Conservation (phyloP, 2,888 invertebrate genomes). For the Allophyes oxyacanthae region DNA sequence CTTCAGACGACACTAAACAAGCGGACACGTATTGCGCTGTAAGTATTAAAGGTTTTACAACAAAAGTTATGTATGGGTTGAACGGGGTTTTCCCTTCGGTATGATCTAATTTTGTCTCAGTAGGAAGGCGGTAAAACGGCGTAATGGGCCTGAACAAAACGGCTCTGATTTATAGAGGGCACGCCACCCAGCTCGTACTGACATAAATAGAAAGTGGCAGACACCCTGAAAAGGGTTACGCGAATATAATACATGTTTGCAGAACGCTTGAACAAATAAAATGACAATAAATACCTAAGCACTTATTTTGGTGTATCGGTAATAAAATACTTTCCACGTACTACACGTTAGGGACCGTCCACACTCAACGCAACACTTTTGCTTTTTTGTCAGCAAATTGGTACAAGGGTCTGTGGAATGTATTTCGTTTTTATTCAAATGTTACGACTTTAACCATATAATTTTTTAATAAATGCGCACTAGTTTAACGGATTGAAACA, state of each 20-base stretch:
- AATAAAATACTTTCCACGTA: slow-evolving; percentile 47
- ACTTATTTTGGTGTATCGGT: slow-evolving; percentile 56
- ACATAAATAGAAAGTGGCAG: slow-evolving; percentile 83
- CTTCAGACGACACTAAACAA: slow-evolving; percentile 64
- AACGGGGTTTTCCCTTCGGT: slow-evolving; percentile 77
- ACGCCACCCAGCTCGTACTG: slow-evolving; percentile 77
- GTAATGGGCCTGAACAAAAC: slow-evolving; percentile 85
- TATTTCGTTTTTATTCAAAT: slow-evolving; percentile 13
- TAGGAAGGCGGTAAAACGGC: slow-evolving; percentile 84
- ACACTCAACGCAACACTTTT: slow-evolving; percentile 30
- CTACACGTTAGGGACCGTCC: slow-evolving; percentile 38
- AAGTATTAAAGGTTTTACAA: slow-evolving; percentile 82
- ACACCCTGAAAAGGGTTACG: slow-evolving; percentile 80
- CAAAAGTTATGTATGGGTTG: slow-evolving; percentile 78
- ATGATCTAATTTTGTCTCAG: slow-evolving; percentile 86
- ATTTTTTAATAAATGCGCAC: too few species aligned
- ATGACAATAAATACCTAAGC: slow-evolving; percentile 59
- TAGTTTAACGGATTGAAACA: slow-evolving; percentile 1
- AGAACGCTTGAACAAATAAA: slow-evolving; percentile 70
- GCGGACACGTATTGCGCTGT: slow-evolving; percentile 66
- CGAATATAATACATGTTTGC: slow-evolving; percentile 72
- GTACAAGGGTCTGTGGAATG: slow-evolving; percentile 10
- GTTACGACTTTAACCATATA: too few species aligned
- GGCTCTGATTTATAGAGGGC: slow-evolving; percentile 83
- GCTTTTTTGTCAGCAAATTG: slow-evolving; percentile 27